A percentile compares a stretch with the other conserved stretches of the same genome.
Evolutionary conservation across 2,797 vertebrate genomes (phyloP).

Genomic region (Chelidonichthys spinosus): DNA sequence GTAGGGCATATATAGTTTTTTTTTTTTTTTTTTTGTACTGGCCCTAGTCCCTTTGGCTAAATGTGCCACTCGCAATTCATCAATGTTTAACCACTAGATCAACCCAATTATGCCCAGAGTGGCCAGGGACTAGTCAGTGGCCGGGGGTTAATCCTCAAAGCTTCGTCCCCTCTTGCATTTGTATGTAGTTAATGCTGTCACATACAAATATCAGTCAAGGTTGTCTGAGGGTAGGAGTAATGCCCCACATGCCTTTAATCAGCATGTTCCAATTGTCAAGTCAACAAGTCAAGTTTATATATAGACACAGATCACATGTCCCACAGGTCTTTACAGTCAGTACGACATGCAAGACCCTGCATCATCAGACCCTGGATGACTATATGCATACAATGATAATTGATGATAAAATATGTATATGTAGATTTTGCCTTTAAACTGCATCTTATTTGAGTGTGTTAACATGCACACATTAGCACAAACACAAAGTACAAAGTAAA

Average conservation of each 20-base stretch:
- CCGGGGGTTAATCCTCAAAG: constrained; percentile 41
- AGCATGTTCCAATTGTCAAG: constrained; percentile 16
- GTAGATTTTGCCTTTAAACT: not conserved
- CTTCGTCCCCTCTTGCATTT: constrained; percentile 51
- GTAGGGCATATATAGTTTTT: constrained; percentile 1
- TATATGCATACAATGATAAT: not conserved
- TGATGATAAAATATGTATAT: not conserved
- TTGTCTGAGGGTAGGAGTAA: constrained; percentile 15
- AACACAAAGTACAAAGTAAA: not conserved
- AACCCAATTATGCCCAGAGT: constrained; percentile 3
- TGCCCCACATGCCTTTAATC: constrained; percentile 14
- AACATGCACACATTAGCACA: not conserved
- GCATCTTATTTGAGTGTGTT: not conserved
- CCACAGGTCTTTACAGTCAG: not conserved
- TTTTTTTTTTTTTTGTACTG: not conserved
- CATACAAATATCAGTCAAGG: constrained; percentile 42
- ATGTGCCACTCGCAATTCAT: constrained; percentile 1
- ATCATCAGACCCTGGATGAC: not conserved
- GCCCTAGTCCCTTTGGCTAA: not conserved
- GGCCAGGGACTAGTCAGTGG: constrained; percentile 1
- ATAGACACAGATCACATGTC: constrained; percentile 7
- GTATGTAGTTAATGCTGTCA: constrained; percentile 37
- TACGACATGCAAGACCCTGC: not conserved
- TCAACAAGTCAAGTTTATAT: constrained; percentile 26
- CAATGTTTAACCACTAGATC: constrained; percentile 28